A percentile compares a stretch with the other conserved stretches of the same genome.
Evolutionary conservation across 23 tunicate species (phyloP).

Genomic region (Botrylloides violaceus): DNA sequence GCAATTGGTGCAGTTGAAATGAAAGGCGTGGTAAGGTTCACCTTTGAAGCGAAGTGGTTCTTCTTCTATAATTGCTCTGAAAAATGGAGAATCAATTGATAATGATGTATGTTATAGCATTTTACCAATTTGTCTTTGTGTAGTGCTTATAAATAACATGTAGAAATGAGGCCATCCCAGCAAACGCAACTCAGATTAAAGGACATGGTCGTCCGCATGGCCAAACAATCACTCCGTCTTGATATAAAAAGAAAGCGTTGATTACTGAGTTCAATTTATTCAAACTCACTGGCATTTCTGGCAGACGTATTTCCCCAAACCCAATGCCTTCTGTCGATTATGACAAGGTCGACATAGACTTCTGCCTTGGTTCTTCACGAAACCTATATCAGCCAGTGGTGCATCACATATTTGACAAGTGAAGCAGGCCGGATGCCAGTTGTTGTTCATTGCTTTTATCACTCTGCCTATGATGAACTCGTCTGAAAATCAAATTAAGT

Average conservation of each 20-base stretch:
- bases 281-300: constrained; percentile 96
- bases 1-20: constrained; percentile 89
- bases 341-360: constrained; percentile 84
- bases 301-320: constrained; percentile 81
- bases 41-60: constrained; percentile 86
- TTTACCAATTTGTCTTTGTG: too few species aligned
- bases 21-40: constrained; percentile 93
- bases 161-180: too few species aligned
- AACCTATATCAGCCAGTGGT: constrained; percentile 76
- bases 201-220: too few species aligned
- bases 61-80: constrained; percentile 81
- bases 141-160: too few species aligned
- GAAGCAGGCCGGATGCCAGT: constrained; percentile 98
- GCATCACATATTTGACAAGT: constrained; percentile 70
- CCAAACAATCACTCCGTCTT: background rate
- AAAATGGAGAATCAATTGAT: background rate
- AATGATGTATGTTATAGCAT: too few species aligned
- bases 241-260: background rate
- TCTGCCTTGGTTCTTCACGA: constrained; percentile 78
- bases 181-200: too few species aligned
- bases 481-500: constrained; percentile 47
- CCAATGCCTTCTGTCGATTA: constrained; percentile 57
- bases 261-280: background rate
- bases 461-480: constrained; percentile 94
- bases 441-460: constrained; percentile 91